A percentile compares a stretch with the other conserved stretches of the same genome.
Conservation (phyloP, 2,797 vertebrate genomes). For the Falco berigora region DNA sequence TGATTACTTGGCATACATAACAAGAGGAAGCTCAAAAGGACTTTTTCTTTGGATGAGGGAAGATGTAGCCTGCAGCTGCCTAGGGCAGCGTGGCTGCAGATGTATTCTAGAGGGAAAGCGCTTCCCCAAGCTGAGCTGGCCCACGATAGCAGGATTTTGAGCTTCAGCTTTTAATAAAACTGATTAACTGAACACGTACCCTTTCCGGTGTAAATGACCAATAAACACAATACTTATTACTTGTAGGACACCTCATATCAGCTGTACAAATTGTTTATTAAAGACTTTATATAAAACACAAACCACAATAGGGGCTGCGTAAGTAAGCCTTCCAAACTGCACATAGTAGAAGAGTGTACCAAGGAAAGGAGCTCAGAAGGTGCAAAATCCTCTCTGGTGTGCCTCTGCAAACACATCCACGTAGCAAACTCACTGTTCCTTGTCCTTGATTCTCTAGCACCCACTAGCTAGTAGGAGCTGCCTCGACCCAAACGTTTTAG, state of each 20-base stretch:
- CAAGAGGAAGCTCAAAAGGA: neutral
- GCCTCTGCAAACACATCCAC: neutral
- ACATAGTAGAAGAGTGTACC: neutral
- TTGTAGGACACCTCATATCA: neutral
- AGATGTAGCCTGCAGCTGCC: neutral
- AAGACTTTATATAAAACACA: neutral
- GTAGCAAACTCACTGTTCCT: neutral
- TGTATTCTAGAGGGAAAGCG: neutral
- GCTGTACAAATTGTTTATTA: too few relatives aligned
- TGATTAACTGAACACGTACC: too few relatives aligned
- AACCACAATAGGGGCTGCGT: neutral
- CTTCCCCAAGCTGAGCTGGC: fast-evolving
- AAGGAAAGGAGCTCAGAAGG: neutral
- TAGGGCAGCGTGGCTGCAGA: too few relatives aligned
- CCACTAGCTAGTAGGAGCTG: neutral
- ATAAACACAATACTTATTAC: neutral
- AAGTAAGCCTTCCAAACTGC: neutral
- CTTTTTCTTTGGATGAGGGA: neutral
- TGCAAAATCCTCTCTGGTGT: neutral
- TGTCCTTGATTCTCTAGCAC: neutral
- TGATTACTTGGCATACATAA: neutral
- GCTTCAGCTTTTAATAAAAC: neutral
- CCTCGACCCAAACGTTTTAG: neutral
- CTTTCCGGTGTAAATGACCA: neutral
- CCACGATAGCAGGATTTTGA: neutral